Base-by-base conservation (phyloP, 2,888 invertebrate genomes). In the Trichogramma dendrolimi region DNA sequence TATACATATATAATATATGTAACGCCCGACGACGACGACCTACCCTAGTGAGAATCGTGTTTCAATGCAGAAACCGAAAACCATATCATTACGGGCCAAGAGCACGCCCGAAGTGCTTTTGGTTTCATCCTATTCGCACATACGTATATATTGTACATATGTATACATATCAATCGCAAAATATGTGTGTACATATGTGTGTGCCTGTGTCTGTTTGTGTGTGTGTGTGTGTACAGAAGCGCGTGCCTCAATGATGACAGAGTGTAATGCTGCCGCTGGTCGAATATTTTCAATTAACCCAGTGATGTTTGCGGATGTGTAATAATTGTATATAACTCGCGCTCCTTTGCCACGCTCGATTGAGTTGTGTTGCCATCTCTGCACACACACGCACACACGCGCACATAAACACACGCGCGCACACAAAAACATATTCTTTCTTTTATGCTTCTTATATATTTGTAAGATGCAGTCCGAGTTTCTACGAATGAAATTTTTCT, bases 31-130 rank as follows among this genome's bases (percentile, higher is more conserved):
- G 64, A 10, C 60, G 59, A 55, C 69, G 76, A 75, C 75, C 76
- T 76, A 76, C 74, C 76, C 76, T 70, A 75, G 68, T 70, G 71
- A 74, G 77, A 76, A 76, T 77, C 76, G 73, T 75, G 73, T 77
- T 77, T 76, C 77, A 76, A 76, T 74, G 73, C 75, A 72, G 76
- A 76, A 77, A 77, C 75, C 76, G 75, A 75, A 77, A 77, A 77
- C 77, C 76, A 72, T 76, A 74, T 77, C 74, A 76, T 77, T 76
- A 75, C 73, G 69, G 51, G 59, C 60, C 59, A 63, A 57, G 63
- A 55, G 55, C 55, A 47, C 55, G 55, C 53, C 39, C 47, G 8
- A 7, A 39, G 43, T n/a, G 11, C 55, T 49, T 48, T 59, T 48
- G 4, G 38, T 53, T 54, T 54, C 51, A 27, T n/a, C 27, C 38